Evolutionary conservation across 2,888 invertebrate species (phyloP).

Genomic region (Tetrapedia diversipes): DNA sequence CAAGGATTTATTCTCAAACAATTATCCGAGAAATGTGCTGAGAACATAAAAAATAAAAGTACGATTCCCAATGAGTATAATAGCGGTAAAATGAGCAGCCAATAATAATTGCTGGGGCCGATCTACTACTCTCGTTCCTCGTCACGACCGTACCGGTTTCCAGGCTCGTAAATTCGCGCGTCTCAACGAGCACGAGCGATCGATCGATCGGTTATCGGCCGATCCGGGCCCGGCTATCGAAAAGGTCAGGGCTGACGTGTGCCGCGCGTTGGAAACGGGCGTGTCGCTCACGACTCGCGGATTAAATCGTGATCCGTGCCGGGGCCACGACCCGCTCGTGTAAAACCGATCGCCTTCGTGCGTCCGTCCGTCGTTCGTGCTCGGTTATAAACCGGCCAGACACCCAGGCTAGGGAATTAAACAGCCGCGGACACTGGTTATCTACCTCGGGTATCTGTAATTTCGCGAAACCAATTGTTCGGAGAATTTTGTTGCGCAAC

Average conservation of each 20-base stretch:
- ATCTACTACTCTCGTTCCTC: constrained; percentile 4
- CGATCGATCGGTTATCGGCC: constrained; percentile 35
- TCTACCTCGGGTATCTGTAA: constrained; percentile 16
- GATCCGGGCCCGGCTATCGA: constrained; percentile 50
- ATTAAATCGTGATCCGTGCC: constrained; percentile 65
- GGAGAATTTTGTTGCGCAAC: background rate
- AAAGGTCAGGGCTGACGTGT: constrained; percentile 73
- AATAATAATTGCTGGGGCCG: background rate
- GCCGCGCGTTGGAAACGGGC: constrained; percentile 62
- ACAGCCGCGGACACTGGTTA: constrained; percentile 4
- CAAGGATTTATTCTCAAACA: too few relatives aligned
- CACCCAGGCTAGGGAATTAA: constrained; percentile 28
- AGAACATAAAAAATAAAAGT: too few relatives aligned
- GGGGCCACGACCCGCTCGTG: constrained; percentile 60
- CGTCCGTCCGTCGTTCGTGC: constrained; percentile 29
- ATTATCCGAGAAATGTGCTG: too few relatives aligned
- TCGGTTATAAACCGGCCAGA: constrained; percentile 18
- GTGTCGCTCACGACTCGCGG: constrained; percentile 62
- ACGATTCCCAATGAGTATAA: too few relatives aligned
- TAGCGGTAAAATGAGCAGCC: too few relatives aligned
- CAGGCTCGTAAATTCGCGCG: background rate
- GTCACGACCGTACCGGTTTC: background rate
- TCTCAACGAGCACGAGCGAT: background rate
- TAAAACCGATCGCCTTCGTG: constrained; percentile 48
- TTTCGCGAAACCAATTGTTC: constrained; percentile 1